Percentiles rank a stretch among this genome's conserved stretches.
These are phyloP conservation scores for Microplitis manilae DNA, from an alignment of 2,888 invertebrate species.

Conservation along the genomic window DNA sequence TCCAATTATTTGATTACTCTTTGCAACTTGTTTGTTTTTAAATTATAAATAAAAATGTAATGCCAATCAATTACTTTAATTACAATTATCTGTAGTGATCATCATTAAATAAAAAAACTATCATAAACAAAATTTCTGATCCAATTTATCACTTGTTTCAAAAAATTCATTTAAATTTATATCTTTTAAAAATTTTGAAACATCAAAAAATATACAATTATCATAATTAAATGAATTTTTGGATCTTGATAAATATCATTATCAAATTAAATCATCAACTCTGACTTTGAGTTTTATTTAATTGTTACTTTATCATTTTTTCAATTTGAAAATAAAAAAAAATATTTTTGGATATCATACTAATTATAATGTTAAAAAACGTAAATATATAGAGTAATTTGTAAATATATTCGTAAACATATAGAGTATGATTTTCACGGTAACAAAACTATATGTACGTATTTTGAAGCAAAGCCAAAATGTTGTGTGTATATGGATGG, in stretches of 20 bases:
- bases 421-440: conserved; percentile 14
- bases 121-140: too few relatives aligned
- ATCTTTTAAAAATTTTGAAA: too few relatives aligned
- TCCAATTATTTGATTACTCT: too few relatives aligned
- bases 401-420: neutral
- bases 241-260: neutral
- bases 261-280: neutral
- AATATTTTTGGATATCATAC: neutral
- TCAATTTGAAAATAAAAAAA: neutral
- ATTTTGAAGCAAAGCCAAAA: neutral
- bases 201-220: too few relatives aligned
- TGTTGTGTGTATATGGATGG: neutral
- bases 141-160: too few relatives aligned
- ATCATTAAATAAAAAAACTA: too few relatives aligned
- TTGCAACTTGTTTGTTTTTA: too few relatives aligned
- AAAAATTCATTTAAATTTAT: too few relatives aligned
- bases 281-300: neutral
- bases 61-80: too few relatives aligned
- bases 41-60: too few relatives aligned
- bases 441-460: neutral
- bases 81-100: too few relatives aligned
- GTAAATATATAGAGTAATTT: conserved; percentile 5
- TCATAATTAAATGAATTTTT: too few relatives aligned
- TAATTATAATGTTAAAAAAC: neutral
- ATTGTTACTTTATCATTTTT: neutral